Evolutionary conservation across 2,888 invertebrate genomes (phyloP).

Genomic region (Criorhina ranunculi): DNA sequence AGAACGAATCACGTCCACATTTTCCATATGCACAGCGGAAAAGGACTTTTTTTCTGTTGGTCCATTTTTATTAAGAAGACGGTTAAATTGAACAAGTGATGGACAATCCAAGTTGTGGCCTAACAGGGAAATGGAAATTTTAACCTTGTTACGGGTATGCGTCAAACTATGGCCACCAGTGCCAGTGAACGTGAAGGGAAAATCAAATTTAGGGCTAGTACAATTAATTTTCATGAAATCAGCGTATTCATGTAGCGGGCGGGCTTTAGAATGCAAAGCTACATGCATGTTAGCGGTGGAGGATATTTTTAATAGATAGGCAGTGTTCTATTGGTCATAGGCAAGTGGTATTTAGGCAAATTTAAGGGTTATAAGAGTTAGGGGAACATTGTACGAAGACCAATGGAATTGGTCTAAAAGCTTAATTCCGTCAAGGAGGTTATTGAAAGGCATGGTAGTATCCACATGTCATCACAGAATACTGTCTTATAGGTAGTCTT

Average conservation of each 20-base stretch:
- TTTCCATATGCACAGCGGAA: constrained; percentile 16
- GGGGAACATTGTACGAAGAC: too few relatives aligned
- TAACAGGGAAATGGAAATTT: constrained; percentile 60
- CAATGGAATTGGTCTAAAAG: too few relatives aligned
- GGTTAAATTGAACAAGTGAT: constrained; percentile 69
- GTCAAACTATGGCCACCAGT: constrained; percentile 27
- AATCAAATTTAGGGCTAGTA: constrained; percentile 49
- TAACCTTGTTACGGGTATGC: constrained; percentile 46
- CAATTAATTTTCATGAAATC: constrained; percentile 57
- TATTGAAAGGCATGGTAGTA: too few relatives aligned
- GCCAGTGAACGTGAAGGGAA: constrained; percentile 17
- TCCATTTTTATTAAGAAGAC: constrained; percentile 46
- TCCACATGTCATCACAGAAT: too few relatives aligned
- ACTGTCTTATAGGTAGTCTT: too few relatives aligned
- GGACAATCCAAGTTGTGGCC: constrained; percentile 56
- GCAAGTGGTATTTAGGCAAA: neutral
- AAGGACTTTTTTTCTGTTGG: neutral
- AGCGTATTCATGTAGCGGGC: constrained; percentile 21
- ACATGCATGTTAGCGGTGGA: neutral
- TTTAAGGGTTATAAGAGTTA: too few relatives aligned
- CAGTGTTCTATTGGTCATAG: neutral
- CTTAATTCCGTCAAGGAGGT: too few relatives aligned
- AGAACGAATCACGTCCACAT: constrained; percentile 56
- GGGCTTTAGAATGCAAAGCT: neutral
- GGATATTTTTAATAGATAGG: constrained; percentile 10